Base-by-base conservation (phyloP, 2,888 invertebrate species). In the Parascotia fuliginaria region DNA sequence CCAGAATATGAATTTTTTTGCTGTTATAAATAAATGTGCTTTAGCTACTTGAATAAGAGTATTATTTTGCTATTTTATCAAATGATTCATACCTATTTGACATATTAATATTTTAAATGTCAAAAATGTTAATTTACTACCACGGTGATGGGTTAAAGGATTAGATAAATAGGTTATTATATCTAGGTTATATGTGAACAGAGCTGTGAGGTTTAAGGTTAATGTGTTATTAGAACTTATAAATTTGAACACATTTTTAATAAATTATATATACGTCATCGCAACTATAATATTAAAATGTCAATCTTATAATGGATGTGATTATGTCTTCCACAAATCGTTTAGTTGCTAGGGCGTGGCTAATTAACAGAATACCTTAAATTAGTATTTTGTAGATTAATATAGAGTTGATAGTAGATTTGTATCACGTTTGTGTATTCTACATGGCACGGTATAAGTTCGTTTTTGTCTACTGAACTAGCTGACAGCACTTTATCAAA, bases 311-410 rank as follows among this genome's bases (percentile, higher is more conserved):
- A 41, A 19, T 24, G 11, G 16, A 48, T 40, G 13, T 2, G 13
- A 9, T 37, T 37, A 41, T 31, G 31, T 47, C 53, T 48, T 53
- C 53, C 53, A 47, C 47, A 28, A 28, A 42, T 34, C 22, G 27
- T 7, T 24, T 1, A 31, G 31, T 14, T 19, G 13, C 33, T 2
- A 34, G 47, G 40, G 36, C 9, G 36, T 36, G 31, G 27, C 11
- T 32, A 19, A 24, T 14, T 16, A 19, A 31, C 15, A 37, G 37
- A 34, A 29, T 40, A 22, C 12, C 2, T 9, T 3, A 33, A 27
- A 24, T 33, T 4, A 29, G 6, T 34, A 29, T 38, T 22, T 29
- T 9, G 19, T 9, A 28, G n/a, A n/a, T n/a, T n/a, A n/a, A n/a
- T n/a, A n/a, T n/a, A n/a, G n/a, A 9, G 2, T 4, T 11, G 28